phyloP scores from a whole-genome alignment of 2,113 vertebrate genomes.

The Oryzias curvinotus region DNA sequence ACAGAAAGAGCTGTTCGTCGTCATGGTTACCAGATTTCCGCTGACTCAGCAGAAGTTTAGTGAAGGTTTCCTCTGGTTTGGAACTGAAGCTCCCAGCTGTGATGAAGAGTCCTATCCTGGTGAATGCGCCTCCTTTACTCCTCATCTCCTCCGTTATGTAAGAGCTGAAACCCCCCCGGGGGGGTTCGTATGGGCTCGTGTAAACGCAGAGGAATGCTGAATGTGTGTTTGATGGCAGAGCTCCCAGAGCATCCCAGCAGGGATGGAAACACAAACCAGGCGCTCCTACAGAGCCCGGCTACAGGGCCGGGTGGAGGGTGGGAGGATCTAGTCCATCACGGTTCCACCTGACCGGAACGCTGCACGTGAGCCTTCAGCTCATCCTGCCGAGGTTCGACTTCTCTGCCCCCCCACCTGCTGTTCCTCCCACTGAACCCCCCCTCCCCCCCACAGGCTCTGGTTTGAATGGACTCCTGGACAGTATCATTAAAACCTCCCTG shows the following conservation, averaged over 20 bases:
- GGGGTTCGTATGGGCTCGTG: conserved; percentile 11
- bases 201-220: conserved; percentile 48
- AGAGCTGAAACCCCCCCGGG: conserved; percentile 24
- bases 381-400: no score
- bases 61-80: no score
- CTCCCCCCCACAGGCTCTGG: background rate
- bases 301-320: no score
- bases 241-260: conserved; percentile 48
- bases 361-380: background rate
- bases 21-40: no score
- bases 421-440: conserved; percentile 1
- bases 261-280: conserved; percentile 30
- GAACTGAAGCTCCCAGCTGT: no score
- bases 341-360: background rate
- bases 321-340: background rate
- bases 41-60: no score
- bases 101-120: conserved; percentile 1
- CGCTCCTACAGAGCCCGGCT: conserved; percentile 31
- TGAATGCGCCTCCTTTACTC: conserved; percentile 30
- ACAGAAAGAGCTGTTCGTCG: no score
- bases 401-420: background rate
- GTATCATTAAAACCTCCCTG: conserved; percentile 54
- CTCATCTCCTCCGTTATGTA: conserved; percentile 26
- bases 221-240: conserved; percentile 52
- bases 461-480: conserved; percentile 34